Evolutionary conservation across 2,888 invertebrate genomes (phyloP).

Genomic region (Gastracanthus pulcherrimus): DNA sequence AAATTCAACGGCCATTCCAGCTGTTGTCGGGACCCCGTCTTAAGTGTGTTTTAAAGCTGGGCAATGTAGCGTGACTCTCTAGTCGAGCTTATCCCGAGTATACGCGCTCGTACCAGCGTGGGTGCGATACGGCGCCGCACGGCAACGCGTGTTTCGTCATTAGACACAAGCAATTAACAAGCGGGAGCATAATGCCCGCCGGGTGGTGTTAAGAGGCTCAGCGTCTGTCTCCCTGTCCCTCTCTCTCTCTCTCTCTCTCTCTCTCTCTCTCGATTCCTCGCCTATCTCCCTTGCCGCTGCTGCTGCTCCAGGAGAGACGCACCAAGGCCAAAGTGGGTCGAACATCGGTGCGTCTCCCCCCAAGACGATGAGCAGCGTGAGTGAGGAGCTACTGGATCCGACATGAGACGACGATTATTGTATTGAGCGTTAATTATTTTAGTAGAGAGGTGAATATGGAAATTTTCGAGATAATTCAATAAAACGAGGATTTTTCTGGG

Average conservation of each 20-base stretch:
- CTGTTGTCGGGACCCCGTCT: constrained; percentile 2
- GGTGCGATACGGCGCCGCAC: constrained; percentile 15
- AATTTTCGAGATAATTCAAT: too few species aligned
- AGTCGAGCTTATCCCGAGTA: constrained; percentile 3
- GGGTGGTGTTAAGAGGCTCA: constrained; percentile 44
- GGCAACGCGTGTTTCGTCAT: constrained; percentile 34
- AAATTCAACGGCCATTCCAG: constrained; percentile 8
- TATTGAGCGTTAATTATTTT: too few species aligned
- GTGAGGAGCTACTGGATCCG: too few species aligned
- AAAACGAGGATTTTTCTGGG: too few species aligned
- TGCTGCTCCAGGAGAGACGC: too few species aligned
- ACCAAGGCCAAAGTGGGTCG: too few species aligned
- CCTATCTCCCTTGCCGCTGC: background rate
- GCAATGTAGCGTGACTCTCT: background rate
- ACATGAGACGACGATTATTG: too few species aligned
- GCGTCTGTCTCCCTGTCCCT: background rate
- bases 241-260: background rate
- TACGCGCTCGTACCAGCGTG: background rate
- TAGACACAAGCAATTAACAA: constrained; percentile 43
- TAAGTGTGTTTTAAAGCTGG: constrained; percentile 23
- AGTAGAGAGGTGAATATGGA: too few species aligned
- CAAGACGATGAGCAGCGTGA: too few species aligned
- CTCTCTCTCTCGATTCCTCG: background rate
- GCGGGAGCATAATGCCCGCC: constrained; percentile 30
- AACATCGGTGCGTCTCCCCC: too few species aligned